Conservation (phyloP, 2,888 invertebrate species). For the Invenusta paracnida region DNA sequence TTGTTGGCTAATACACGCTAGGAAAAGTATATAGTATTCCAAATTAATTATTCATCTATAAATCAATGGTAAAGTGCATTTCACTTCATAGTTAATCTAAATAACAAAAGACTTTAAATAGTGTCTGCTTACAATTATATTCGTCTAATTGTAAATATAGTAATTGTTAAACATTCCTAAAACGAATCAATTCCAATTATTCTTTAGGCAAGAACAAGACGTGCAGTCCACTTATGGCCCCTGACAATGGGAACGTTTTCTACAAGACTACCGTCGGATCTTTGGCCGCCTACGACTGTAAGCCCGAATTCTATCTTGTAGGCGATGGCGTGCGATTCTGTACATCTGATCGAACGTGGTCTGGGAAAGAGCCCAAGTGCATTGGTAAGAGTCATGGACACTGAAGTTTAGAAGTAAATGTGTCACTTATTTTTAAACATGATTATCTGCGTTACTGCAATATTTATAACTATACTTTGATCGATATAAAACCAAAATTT, state of each 20-base stretch:
- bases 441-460: no score
- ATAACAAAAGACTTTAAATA: no score
- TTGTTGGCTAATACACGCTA: no score
- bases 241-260: background rate
- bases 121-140: no score
- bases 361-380: background rate
- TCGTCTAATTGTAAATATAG: no score
- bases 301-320: background rate
- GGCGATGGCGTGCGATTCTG: background rate
- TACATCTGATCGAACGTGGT: background rate
- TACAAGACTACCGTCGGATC: background rate
- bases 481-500: background rate
- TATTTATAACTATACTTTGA: background rate
- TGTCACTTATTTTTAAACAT: no score
- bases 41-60: background rate
- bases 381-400: background rate
- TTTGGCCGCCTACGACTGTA: background rate
- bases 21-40: no score
- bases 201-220: no score
- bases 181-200: no score
- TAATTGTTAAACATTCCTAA: no score
- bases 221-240: background rate
- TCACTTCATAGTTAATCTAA: background rate
- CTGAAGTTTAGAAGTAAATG: no score
- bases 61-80: background rate